Evolutionary conservation across 2,888 invertebrate species (phyloP).

Genomic region (Charanyca ferruginea): DNA sequence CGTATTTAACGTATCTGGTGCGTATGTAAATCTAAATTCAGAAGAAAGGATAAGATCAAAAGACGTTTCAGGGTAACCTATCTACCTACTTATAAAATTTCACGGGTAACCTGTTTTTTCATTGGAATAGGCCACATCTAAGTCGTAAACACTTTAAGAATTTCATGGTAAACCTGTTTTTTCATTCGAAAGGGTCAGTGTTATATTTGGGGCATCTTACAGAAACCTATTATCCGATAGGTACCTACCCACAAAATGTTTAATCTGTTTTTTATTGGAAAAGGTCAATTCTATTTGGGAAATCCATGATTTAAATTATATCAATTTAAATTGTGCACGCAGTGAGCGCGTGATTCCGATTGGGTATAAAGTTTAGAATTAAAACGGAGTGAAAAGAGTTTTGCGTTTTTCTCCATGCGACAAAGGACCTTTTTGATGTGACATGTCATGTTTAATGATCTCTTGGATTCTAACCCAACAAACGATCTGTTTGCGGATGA

Average conservation of each 20-base stretch:
- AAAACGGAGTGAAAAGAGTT: no score
- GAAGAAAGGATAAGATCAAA: slow-evolving; percentile 23
- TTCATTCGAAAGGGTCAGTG: neutral
- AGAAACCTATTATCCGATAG: neutral
- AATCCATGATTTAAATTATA: neutral
- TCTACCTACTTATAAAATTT: neutral
- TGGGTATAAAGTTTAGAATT: no score
- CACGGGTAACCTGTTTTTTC: neutral
- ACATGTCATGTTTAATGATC: no score
- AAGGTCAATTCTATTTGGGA: neutral
- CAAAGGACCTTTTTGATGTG: no score
- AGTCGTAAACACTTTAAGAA: neutral
- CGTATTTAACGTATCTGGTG: neutral
- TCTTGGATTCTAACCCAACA: no score
- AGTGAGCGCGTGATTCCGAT: no score
- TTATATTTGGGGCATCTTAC: neutral
- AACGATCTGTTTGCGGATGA: no score
- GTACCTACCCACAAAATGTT: slow-evolving; percentile 5
- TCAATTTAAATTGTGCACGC: neutral
- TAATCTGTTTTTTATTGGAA: neutral
- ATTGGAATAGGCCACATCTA: slow-evolving; percentile 5
- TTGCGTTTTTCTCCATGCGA: no score
- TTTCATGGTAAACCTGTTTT: slow-evolving; percentile 21
- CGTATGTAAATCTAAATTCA: slow-evolving; percentile 17
- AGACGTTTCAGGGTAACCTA: neutral